Conservation (phyloP, 2,797 vertebrate species). For the Oryzias dopingdopingensis region DNA sequence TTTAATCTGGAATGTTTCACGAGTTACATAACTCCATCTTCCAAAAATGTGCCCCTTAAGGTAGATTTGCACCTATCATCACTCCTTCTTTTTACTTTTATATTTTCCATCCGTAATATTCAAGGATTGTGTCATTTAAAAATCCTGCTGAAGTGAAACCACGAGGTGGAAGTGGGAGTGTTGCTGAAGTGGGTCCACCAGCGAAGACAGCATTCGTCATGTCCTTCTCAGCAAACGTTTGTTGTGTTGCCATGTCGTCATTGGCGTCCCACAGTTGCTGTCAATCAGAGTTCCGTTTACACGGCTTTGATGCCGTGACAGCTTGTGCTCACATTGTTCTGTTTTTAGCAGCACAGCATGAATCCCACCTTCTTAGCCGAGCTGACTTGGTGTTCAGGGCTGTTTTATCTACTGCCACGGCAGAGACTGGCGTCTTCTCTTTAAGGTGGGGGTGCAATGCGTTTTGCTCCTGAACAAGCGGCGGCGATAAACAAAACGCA, state of each 20-base stretch:
- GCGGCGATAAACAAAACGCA: conserved; percentile 10
- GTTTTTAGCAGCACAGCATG: conserved; percentile 42
- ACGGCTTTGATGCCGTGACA: conserved; percentile 31
- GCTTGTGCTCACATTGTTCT: conserved; percentile 49
- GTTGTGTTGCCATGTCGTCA: conserved; percentile 48
- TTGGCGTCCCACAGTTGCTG: conserved; percentile 56
- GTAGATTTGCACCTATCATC: conserved; percentile 42
- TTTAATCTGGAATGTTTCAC: conserved; percentile 55
- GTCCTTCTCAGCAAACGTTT: conserved; percentile 53
- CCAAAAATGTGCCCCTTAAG: conserved; percentile 46
- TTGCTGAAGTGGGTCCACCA: conserved; percentile 46
- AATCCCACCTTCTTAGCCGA: conserved; percentile 30
- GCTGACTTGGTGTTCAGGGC: conserved; percentile 21
- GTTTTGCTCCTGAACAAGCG: conserved; percentile 18
- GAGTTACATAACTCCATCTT: conserved; percentile 61
- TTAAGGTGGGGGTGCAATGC: conserved; percentile 34
- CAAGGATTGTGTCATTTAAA: not conserved
- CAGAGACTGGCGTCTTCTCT: conserved; percentile 7
- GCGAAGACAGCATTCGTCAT: conserved; percentile 39
- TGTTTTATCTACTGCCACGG: conserved; percentile 19
- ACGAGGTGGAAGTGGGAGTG: conserved; percentile 27
- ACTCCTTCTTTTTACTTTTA: conserved; percentile 20
- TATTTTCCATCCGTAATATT: not conserved
- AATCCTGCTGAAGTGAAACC: conserved; percentile 2
- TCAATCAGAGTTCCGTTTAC: conserved; percentile 53